Base-by-base conservation (phyloP, 2,888 invertebrate species). In the Ennomos erosarius region DNA sequence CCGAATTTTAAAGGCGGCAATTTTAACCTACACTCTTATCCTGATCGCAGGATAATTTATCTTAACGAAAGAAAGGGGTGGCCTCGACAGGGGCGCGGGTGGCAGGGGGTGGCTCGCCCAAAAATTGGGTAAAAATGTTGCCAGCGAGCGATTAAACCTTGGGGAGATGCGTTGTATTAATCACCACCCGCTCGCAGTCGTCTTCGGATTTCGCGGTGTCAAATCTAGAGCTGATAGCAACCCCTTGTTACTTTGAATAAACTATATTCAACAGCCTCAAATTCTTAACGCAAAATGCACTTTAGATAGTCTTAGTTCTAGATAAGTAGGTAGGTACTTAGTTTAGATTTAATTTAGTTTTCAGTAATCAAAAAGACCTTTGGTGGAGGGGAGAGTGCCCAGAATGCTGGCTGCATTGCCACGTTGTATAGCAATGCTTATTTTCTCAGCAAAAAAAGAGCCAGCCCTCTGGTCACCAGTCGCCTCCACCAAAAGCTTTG, bases 111-210 rank as follows among this genome's bases (percentile, higher is more conserved):
- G 73, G 72, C 63, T 79, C 81, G 52, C 87, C 88, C 90, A 91
- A 92, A 92, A 92, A 92, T 92, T 91, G 92, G 90, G 91, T 91
- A 92, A 92, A 92, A 92, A 92, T 92, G 92, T 91, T 91, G 88
- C 91, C 90, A 89, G 90, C 90, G 76, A 90, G 82, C 92, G 91
- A 91, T 91, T 92, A 92, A 92, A 91, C 88, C 88, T 87, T 89
- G 82, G 90, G 91, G 91, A 88, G 92, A 91, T 91, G 89, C 92
- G 92, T 91, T 87, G 89, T 91, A 92, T 91, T 92, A 92, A 92
- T 92, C 92, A 92, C 92, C 91, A 85, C 91, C 91, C 91, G 81
- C 81, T 71, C 72, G 73, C 80, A 84, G 82, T 86, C 86, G 87
- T 88, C 91, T 91, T 88, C 80, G 84, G 87, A 88, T 88, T 82